Evolutionary conservation across 2,797 vertebrate species (phyloP).

Genomic region (Platalea minor): DNA sequence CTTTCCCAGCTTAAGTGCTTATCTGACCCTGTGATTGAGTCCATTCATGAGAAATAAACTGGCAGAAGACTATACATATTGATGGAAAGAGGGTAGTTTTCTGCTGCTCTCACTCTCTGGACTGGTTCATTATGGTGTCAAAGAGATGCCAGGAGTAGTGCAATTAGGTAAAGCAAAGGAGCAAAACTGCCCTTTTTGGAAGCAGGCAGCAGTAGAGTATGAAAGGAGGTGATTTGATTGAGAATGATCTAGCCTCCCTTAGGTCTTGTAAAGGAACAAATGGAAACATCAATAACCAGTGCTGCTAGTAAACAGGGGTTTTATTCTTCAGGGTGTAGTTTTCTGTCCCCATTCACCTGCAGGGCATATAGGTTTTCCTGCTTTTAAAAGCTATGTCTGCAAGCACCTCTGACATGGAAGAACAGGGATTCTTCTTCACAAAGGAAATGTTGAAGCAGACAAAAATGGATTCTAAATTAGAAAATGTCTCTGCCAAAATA

Average conservation of each 20-base stretch:
- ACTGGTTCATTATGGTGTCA: neutral
- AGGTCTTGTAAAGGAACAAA: neutral
- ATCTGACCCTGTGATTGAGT: neutral
- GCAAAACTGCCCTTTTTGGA: neutral
- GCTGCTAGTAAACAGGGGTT: neutral
- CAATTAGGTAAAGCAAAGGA: neutral
- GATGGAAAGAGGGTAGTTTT: neutral
- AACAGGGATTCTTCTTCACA: neutral
- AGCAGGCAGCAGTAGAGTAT: neutral
- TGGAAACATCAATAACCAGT: neutral
- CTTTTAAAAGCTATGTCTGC: neutral
- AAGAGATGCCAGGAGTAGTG: neutral
- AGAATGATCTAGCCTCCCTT: neutral
- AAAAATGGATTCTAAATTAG: neutral
- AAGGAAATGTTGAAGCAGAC: neutral
- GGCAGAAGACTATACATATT: neutral
- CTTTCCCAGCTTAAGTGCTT: neutral
- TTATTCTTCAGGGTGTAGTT: slow-evolving; percentile 1
- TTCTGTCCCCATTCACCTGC: neutral
- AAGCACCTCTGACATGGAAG: neutral
- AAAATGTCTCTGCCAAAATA: slow-evolving; percentile 8
- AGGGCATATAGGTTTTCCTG: neutral
- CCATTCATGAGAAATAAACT: neutral
- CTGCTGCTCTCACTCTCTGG: neutral
- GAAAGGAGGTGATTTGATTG: neutral